These are phyloP conservation scores for Heliconius ismenius DNA, from an alignment of 2,888 invertebrate genomes.

Conservation along the genomic window DNA sequence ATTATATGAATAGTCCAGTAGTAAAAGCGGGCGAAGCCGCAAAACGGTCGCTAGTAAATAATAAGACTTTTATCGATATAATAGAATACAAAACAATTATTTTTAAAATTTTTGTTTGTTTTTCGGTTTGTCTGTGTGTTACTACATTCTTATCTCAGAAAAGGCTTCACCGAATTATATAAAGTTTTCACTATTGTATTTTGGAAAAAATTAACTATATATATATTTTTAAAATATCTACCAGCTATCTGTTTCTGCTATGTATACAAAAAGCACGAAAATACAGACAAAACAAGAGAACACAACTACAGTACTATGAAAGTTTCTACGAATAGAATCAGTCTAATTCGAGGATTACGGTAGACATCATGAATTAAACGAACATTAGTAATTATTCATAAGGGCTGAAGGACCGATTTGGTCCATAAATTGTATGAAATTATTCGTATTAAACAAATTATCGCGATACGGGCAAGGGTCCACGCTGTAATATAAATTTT, in stretches of 20 bases:
- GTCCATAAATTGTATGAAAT: slow-evolving; percentile 42
- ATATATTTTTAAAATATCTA: too few relatives aligned
- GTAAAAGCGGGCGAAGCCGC: too few relatives aligned
- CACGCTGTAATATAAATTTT: slow-evolving; percentile 36
- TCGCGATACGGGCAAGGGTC: slow-evolving; percentile 35
- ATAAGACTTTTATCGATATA: too few relatives aligned
- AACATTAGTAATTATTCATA: slow-evolving; percentile 43
- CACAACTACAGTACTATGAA: not conserved
- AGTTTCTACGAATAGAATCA: not conserved
- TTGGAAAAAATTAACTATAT: too few relatives aligned
- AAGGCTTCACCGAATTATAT: too few relatives aligned
- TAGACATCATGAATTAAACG: slow-evolving; percentile 32
- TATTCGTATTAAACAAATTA: slow-evolving; percentile 40
- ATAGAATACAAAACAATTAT: too few relatives aligned
- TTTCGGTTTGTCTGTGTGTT: too few relatives aligned
- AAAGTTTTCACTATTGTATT: too few relatives aligned
- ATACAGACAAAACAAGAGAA: not conserved
- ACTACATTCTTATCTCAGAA: too few relatives aligned
- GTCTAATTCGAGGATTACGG: slow-evolving; percentile 4
- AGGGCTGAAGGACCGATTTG: slow-evolving; percentile 42
- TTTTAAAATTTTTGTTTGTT: too few relatives aligned
- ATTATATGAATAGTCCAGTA: too few relatives aligned
- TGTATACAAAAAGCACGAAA: not conserved
- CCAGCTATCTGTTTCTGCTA: not conserved
- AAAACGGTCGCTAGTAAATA: too few relatives aligned